Percentiles rank a stretch among this genome's conserved stretches.
Evolutionary conservation across 2,113 vertebrate species (phyloP).

Genomic region (Calidris pugnax): DNA sequence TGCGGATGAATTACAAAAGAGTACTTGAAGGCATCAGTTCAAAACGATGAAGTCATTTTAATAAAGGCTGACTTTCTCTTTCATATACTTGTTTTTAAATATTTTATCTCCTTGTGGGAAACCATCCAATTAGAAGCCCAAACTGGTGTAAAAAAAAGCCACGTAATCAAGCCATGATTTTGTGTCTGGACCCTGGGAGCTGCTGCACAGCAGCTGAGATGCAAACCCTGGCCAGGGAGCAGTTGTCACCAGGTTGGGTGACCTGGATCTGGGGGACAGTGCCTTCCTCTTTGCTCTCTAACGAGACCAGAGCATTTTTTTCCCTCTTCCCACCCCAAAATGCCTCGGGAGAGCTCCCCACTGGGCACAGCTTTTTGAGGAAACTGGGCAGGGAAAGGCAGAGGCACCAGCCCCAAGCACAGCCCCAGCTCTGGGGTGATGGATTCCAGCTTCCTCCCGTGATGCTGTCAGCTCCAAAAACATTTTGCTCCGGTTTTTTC

Average conservation of each 20-base stretch:
- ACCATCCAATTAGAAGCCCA: background rate
- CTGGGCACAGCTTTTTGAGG: fast-evolving
- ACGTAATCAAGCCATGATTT: background rate
- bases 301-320: fast-evolving
- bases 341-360: fast-evolving
- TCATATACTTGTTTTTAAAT: conserved; percentile 37
- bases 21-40: conserved; percentile 35
- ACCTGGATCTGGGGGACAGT: too few species aligned
- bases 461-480: background rate
- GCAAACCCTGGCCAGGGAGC: background rate
- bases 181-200: background rate
- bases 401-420: background rate
- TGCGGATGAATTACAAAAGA: conserved; percentile 56
- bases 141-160: background rate
- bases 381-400: background rate
- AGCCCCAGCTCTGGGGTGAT: background rate
- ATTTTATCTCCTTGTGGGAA: conserved; percentile 44
- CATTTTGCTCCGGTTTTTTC: fast-evolving
- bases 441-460: fast-evolving
- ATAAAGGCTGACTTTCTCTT: conserved; percentile 42
- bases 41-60: conserved; percentile 45
- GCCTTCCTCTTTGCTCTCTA: fast-evolving
- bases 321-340: too few species aligned
- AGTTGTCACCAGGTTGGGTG: background rate
- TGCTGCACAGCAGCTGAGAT: background rate